Base-by-base conservation (phyloP, 2,113 vertebrate species). In the Phocoena phocoena region DNA sequence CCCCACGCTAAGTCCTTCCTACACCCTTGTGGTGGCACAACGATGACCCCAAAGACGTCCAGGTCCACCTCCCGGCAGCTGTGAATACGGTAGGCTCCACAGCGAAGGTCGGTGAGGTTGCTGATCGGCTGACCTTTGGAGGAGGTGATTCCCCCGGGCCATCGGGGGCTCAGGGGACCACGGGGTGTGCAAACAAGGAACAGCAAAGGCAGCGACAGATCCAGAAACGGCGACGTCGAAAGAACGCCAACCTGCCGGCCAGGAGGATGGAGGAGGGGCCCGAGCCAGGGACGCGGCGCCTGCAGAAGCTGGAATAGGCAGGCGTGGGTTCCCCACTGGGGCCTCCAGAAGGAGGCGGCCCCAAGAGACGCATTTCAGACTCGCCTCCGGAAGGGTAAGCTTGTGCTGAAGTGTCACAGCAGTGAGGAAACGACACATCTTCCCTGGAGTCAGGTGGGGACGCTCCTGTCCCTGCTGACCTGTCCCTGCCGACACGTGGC, bases 391-490 rank as follows among this genome's bases (percentile, higher is more conserved):
- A 65, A 20, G 55, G 33, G 20, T 38, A 0, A n/a, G 74, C 6
- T 4, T 55, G 38, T 36, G 36, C 68, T 31, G 70, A 41, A 18
- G 3, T 33, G n/a, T 15, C 14, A 23, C 3, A n/a, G 44, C 47
- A 12, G 28, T 8, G 17, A 58, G 58, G 23, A 55, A 44, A 26
- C 60, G 21, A 10, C 1, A 4, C n/a, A 9, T 10, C 80, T 33
- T 50, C 67, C 38, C 33, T 31, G 31, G 7, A 1, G 6, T 58
- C 53, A 36, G 50, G 15, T 15, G 36, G 33, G 4, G 21, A 17
- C 0, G 11, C 36, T 8, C 28, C 58, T 18, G 80, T 8, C 17
- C n/a, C 68, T 53, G 8, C 2, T 0, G 5, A 47, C 58, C 44
- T 20, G 53, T 3, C 25, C 55, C 76, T 63, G 58, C 3, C 9